Evolutionary conservation across 2,797 vertebrate species (phyloP).

Genomic region (Cryptoprocta ferox): DNA sequence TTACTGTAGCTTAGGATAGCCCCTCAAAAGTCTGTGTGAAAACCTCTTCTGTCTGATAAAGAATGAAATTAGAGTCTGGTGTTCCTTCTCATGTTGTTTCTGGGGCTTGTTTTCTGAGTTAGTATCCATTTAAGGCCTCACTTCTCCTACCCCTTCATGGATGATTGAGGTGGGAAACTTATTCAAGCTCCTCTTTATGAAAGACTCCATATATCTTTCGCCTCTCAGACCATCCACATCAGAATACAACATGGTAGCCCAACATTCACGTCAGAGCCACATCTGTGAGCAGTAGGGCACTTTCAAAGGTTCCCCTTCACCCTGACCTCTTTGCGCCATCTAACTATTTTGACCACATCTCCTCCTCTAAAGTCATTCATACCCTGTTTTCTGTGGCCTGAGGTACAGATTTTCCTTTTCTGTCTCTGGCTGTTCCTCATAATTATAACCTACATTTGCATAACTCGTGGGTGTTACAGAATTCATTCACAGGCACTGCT

Average conservation of each 20-base stretch:
- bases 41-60: background rate
- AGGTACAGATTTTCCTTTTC: background rate
- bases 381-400: background rate
- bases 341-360: rapidly evolving
- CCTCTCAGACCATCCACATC: background rate
- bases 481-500: background rate
- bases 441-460: background rate
- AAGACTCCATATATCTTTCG: background rate
- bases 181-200: background rate
- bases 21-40: background rate
- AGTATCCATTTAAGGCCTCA: background rate
- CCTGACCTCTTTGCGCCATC: background rate
- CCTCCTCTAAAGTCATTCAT: background rate
- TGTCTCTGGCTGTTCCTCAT: background rate
- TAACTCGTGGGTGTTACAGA: background rate
- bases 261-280: background rate
- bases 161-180: background rate
- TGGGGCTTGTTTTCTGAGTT: background rate
- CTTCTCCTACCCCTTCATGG: background rate
- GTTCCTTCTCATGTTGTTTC: background rate
- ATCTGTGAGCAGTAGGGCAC: background rate
- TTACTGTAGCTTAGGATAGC: background rate
- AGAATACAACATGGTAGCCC: background rate
- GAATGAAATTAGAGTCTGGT: background rate
- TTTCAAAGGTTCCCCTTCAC: background rate